A percentile compares a stretch with the other conserved stretches of the same genome.
These are phyloP conservation scores for Campoplex capitator DNA, from an alignment of 2,888 invertebrate genomes.

Conservation along the genomic window DNA sequence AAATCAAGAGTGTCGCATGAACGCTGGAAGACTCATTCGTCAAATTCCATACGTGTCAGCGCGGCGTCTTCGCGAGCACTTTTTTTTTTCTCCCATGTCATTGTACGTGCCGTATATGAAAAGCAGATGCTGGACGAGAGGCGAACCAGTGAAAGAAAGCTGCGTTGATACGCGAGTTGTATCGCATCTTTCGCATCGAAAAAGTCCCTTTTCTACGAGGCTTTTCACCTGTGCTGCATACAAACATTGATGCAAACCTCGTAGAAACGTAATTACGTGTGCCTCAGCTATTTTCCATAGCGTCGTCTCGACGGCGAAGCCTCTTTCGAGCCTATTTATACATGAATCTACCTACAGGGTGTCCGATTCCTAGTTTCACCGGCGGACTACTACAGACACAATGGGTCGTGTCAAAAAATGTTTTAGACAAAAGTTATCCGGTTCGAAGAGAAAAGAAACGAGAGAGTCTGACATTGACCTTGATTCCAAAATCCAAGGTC, in stretches of 20 bases:
- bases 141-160: conserved; percentile 49
- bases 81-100: not conserved
- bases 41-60: not conserved
- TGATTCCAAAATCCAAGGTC: not conserved
- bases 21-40: not conserved
- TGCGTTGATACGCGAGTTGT: conserved; percentile 17
- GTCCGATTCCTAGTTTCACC: not conserved
- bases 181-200: not conserved
- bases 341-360: not conserved
- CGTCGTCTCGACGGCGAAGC: conserved; percentile 19
- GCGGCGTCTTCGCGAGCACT: not conserved
- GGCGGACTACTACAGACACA: not conserved
- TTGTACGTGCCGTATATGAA: conserved; percentile 44
- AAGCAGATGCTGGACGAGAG: conserved; percentile 62
- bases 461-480: not conserved
- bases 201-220: conserved; percentile 9
- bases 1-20: not conserved
- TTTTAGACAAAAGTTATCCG: not conserved
- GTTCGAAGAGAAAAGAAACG: not conserved
- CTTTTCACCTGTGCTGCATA: conserved; percentile 24
- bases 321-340: conserved; percentile 7
- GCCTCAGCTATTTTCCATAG: conserved; percentile 26
- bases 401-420: not conserved
- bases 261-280: conserved; percentile 27
- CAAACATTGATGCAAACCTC: conserved; percentile 7